Percentiles rank a stretch among this genome's conserved stretches.
These are phyloP conservation scores for Orussus abietinus DNA, from an alignment of 1,140 invertebrate species.

Conservation along the genomic window DNA sequence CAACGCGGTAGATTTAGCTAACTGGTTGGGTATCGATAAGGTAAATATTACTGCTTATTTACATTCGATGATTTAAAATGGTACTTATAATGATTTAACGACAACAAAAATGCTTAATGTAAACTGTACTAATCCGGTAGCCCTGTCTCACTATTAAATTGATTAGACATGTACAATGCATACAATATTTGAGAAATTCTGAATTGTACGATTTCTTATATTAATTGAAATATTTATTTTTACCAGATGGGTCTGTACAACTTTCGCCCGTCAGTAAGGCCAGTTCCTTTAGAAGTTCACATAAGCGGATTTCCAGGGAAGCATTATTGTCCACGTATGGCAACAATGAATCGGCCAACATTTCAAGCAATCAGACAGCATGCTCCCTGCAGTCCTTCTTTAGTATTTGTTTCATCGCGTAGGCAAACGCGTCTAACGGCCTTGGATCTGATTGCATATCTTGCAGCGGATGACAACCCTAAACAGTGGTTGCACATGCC, in stretches of 20 bases:
- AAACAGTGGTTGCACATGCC: conserved; percentile 93
- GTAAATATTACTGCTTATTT: conserved; percentile 18
- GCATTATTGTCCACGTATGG: conserved; percentile 99
- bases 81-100: no score
- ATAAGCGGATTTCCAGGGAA: conserved; percentile 91
- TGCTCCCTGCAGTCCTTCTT: conserved; percentile 82
- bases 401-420: conserved; percentile 97
- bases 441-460: conserved; percentile 89
- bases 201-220: no score
- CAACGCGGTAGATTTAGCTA: conserved; percentile 93
- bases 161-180: no score
- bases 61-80: no score
- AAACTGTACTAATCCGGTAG: no score
- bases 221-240: conserved; percentile 15
- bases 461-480: conserved; percentile 87
- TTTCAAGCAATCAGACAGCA: conserved; percentile 93
- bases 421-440: conserved; percentile 96
- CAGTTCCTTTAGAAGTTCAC: conserved; percentile 95
- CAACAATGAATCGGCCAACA: conserved; percentile 99
- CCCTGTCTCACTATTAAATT: no score
- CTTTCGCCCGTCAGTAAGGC: conserved; percentile 94
- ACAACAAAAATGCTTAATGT: no score
- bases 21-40: conserved; percentile 87
- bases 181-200: no score
- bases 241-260: conserved; percentile 87